Evolutionary conservation across 1,140 invertebrate species (phyloP).

Genomic region (Formica exsecta): DNA sequence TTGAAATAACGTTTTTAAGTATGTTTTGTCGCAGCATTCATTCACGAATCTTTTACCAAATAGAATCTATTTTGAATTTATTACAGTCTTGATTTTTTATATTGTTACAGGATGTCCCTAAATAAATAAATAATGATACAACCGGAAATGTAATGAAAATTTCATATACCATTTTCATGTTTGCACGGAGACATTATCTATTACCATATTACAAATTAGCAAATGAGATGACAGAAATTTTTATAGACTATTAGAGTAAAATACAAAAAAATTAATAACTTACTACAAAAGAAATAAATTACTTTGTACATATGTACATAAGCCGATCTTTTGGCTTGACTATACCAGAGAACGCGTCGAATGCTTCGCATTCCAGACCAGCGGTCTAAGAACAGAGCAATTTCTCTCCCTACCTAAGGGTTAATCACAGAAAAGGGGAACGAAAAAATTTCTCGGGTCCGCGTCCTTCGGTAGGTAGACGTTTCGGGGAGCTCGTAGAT

Average conservation of each 20-base stretch:
- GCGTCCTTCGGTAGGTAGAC: conserved; percentile 72
- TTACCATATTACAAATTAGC: background rate
- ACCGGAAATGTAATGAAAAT: background rate
- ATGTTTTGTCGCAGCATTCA: background rate
- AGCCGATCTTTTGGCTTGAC: background rate
- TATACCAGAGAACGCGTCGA: conserved; percentile 5
- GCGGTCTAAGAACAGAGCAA: background rate
- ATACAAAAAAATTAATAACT: too few relatives aligned
- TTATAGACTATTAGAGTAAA: background rate
- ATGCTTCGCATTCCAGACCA: background rate
- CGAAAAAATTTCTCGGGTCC: conserved; percentile 60
- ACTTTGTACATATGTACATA: background rate
- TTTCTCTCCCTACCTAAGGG: background rate
- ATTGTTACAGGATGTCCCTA: background rate
- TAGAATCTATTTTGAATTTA: background rate
- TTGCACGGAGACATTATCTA: background rate
- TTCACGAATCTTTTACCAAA: background rate
- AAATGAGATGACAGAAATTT: background rate
- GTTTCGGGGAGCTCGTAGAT: conserved; percentile 66
- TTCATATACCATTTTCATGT: background rate
- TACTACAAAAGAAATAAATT: conserved; percentile 1
- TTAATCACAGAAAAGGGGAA: conserved; percentile 55
- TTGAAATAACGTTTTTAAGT: background rate
- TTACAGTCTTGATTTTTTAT: background rate
- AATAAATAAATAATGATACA: too few relatives aligned